Evolutionary conservation across 30 jellyfish, hydroid and myxozoan species (phyloP), one percentile per base, ranked within the genome.

Genomic region (Aurelia coerulea): DNA sequence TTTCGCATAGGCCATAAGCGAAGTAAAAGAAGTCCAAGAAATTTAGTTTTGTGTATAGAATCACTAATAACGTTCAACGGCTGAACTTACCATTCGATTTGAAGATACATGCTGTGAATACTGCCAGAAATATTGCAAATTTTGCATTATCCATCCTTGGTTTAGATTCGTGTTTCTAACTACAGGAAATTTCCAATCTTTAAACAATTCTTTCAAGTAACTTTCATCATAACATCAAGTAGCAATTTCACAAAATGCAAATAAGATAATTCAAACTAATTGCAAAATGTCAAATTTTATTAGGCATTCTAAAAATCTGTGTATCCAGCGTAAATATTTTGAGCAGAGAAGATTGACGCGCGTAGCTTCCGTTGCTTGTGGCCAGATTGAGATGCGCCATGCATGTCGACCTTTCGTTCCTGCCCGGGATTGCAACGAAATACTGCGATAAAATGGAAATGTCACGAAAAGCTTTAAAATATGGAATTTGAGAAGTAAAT

Each of bases 331-430:
- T 11, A 31, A 31, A 62, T 76, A 59, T 53, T 76, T 52, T 51
- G 15, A 12, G 66, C 72, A 6, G 19, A 8, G 72, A 50, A 33
- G 65, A 10, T 15, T 32, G 70, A 74, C 85, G 85, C 85, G 53
- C 32, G 53, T 49, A 29, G 51, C 56, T 41, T 46, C 49, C 15
- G 46, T 58, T 42, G 82, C 93, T 7, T 64, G 93, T 84, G 93
- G 93, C 58, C 65, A 50, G 15, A 84, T 84, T 84, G 66, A 84
- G 39, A 65, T n/a, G 83, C 86, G 68, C 75, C 11, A 79, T 67
- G 93, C 93, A 73, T 84, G 93, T 79, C 58, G 87, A 84, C 93
- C 93, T 77, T 73, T 69, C 62, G 37, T 32, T 75, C 56, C 56
- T 46, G 13, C 14, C 56, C 56, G 56, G 56, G 56, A 6, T 46